Conservation (phyloP, 2,797 vertebrate genomes). For the Brotula barbata region DNA sequence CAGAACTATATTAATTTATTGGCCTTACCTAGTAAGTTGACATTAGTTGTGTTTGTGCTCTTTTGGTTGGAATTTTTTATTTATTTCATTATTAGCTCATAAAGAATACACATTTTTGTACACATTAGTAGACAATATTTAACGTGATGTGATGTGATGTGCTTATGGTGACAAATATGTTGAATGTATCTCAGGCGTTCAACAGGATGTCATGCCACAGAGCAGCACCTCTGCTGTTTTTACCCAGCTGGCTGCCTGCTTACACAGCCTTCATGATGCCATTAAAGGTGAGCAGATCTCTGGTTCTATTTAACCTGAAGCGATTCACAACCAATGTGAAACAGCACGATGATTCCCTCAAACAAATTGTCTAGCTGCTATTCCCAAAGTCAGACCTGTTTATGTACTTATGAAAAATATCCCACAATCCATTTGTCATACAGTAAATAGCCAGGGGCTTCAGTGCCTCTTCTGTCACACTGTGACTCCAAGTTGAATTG, state of each 20-base stretch:
- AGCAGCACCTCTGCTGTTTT: constrained; percentile 88
- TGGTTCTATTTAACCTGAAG: constrained; percentile 9
- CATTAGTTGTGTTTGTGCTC: neutral
- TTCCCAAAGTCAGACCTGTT: constrained; percentile 2
- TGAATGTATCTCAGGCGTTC: constrained; percentile 80
- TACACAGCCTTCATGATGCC: constrained; percentile 88
- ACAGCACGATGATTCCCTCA: neutral
- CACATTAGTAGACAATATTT: neutral
- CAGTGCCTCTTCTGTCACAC: constrained; percentile 1
- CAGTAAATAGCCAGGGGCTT: constrained; percentile 23
- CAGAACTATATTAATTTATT: constrained; percentile 88
- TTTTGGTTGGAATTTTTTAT: neutral
- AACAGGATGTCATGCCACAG: constrained; percentile 85
- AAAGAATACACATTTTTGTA: neutral
- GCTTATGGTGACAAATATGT: neutral
- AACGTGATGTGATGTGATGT: constrained; percentile 3
- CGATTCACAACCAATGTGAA: neutral
- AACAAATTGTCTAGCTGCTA: neutral
- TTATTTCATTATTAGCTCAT: neutral
- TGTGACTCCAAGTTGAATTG: neutral
- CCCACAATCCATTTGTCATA: constrained; percentile 4
- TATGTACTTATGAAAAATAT: constrained; percentile 1
- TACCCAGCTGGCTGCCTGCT: constrained; percentile 87
- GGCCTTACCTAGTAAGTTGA: constrained; percentile 89
- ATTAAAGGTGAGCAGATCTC: constrained; percentile 84